phyloP scores from a whole-genome alignment of 2,888 invertebrate species.

The Xestia sexstrigata region DNA sequence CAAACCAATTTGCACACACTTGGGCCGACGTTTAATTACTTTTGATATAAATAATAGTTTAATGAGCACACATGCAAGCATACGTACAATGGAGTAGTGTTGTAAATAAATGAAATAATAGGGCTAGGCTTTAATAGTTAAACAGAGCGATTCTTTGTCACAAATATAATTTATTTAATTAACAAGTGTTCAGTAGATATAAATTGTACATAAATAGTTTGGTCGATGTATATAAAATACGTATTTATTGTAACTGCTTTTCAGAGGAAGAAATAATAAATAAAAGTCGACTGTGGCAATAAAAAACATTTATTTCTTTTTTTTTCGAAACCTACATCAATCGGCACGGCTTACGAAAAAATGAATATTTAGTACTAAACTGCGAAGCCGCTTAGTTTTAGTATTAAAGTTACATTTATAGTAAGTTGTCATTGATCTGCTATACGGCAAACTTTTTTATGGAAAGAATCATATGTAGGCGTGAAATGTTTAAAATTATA shows the following conservation, averaged over 20 bases:
- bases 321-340: constrained; percentile 67
- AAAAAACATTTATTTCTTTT: constrained; percentile 87
- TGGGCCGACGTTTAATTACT: background rate
- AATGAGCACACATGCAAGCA: constrained; percentile 26
- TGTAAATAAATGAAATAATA: constrained; percentile 71
- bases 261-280: constrained; percentile 83
- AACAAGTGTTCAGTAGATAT: constrained; percentile 82
- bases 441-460: constrained; percentile 46
- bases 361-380: constrained; percentile 65
- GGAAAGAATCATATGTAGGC: constrained; percentile 18
- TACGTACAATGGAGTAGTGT: constrained; percentile 21
- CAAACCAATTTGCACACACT: background rate
- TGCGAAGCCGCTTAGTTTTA: constrained; percentile 32
- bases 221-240: constrained; percentile 71
- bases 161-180: constrained; percentile 70
- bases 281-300: constrained; percentile 86
- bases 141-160: constrained; percentile 69
- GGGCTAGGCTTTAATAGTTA: constrained; percentile 85
- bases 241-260: constrained; percentile 85
- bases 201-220: constrained; percentile 73
- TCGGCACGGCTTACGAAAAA: constrained; percentile 55
- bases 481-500: constrained; percentile 29
- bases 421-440: constrained; percentile 49
- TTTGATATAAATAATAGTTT: background rate
- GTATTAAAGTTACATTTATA: constrained; percentile 62